A percentile compares a stretch with the other conserved stretches of the same genome.
Evolutionary conservation across 92 coral and sea anemone genomes (phyloP).

Genomic region (Anthopleura xanthogrammica): DNA sequence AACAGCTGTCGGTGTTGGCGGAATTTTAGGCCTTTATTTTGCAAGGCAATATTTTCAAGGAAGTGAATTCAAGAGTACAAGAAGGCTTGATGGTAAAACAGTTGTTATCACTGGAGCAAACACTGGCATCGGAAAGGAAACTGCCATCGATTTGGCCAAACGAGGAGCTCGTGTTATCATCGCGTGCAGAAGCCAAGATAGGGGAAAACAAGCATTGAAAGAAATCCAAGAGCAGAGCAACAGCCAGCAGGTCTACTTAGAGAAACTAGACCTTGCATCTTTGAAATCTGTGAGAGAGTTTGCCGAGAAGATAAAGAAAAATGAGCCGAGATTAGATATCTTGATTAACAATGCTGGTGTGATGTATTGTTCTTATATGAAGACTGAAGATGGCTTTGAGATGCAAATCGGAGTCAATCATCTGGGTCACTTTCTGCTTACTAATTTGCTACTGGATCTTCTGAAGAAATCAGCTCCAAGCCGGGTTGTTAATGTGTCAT

Average conservation of each 20-base stretch:
- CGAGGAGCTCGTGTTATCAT: constrained; percentile 81
- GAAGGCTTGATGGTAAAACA: constrained; percentile 68
- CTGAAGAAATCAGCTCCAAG: constrained; percentile 71
- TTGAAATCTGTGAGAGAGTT: constrained; percentile 71
- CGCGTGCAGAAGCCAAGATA: constrained; percentile 64
- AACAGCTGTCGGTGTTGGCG: constrained; percentile 23
- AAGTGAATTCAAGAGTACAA: constrained; percentile 50
- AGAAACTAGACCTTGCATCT: constrained; percentile 80
- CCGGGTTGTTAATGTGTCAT: constrained; percentile 53
- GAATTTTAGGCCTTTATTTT: constrained; percentile 20
- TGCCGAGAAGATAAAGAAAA: constrained; percentile 70
- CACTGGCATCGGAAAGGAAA: constrained; percentile 83
- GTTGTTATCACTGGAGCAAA: constrained; percentile 86
- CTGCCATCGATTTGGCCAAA: constrained; percentile 81
- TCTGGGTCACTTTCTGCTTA: constrained; percentile 88
- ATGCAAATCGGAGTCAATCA: constrained; percentile 85
- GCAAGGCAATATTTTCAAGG: constrained; percentile 51
- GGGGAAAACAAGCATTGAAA: constrained; percentile 60
- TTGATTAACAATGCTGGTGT: constrained; percentile 92
- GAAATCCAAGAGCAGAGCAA: constrained; percentile 61
- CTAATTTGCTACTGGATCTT: constrained; percentile 67
- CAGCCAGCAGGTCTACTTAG: constrained; percentile 57
- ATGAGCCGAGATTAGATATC: constrained; percentile 70
- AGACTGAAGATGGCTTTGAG: constrained; percentile 84
- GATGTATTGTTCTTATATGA: constrained; percentile 54